phyloP scores from a whole-genome alignment of 2,113 vertebrate species.

The Lota lota region DNA sequence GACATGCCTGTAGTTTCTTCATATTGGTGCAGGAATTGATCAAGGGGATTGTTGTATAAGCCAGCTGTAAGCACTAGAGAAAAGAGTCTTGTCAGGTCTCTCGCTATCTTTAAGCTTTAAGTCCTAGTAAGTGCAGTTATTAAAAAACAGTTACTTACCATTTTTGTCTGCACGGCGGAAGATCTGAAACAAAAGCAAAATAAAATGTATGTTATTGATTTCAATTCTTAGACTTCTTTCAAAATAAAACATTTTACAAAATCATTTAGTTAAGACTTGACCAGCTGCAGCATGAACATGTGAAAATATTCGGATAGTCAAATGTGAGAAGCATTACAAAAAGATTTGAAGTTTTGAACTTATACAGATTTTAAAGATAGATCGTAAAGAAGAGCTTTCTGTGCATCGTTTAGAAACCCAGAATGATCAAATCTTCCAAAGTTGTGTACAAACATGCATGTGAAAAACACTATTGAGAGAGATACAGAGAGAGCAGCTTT shows the following conservation, averaged over 20 bases:
- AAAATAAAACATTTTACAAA: not conserved
- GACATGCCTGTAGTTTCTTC: no score
- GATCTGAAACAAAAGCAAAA: slow-evolving; percentile 62
- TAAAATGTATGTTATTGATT: slow-evolving; percentile 9
- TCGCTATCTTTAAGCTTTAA: no score
- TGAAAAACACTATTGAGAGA: no score
- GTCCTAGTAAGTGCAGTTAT: no score
- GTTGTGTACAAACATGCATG: no score
- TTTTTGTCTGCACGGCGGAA: slow-evolving; percentile 77
- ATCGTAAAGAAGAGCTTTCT: no score
- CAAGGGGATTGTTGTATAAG: no score
- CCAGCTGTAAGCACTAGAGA: no score
- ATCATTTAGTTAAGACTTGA: not conserved
- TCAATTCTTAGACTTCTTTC: no score
- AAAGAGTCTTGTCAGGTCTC: no score
- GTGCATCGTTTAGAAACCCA: slow-evolving; percentile 24
- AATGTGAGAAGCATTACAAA: not conserved
- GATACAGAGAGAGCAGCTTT: no score
- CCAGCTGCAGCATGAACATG: not conserved
- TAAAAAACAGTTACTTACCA: slow-evolving; percentile 56
- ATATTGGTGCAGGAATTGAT: no score
- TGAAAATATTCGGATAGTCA: not conserved
- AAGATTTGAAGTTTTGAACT: not conserved
- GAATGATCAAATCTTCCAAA: not conserved
- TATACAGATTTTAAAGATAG: not conserved